Evolutionary conservation across 2,797 vertebrate species (phyloP).

Genomic region (Schizopygopsis pylzovi): DNA sequence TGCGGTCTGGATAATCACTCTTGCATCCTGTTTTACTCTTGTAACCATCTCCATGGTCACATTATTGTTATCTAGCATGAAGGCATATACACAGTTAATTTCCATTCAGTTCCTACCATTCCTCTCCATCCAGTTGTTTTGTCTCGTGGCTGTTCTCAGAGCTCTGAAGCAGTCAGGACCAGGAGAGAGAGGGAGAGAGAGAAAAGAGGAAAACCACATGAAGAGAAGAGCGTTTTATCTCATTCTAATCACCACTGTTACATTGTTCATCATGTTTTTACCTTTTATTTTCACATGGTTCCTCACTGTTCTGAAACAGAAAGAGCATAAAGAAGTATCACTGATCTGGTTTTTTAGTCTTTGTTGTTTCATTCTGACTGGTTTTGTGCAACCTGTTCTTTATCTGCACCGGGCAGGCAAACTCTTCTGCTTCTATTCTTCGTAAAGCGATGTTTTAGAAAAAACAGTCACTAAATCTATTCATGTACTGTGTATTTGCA

Average conservation of each 20-base stretch:
- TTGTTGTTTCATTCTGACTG: background rate
- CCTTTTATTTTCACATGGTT: background rate
- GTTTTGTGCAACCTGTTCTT: slow-evolving; percentile 25
- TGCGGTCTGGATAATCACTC: background rate
- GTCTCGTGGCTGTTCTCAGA: background rate
- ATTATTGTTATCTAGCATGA: too few relatives aligned
- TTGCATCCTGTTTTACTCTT: background rate
- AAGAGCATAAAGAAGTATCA: background rate
- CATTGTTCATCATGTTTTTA: background rate
- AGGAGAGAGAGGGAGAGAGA: background rate
- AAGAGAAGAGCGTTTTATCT: slow-evolving; percentile 48
- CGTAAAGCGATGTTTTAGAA: background rate
- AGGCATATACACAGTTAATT: background rate
- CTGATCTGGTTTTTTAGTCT: background rate
- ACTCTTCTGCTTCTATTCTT: background rate
- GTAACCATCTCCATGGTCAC: too few relatives aligned
- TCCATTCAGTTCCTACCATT: background rate
- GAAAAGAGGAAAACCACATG: background rate
- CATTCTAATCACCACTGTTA: background rate
- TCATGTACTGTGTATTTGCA: background rate
- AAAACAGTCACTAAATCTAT: background rate
- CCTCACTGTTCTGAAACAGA: background rate
- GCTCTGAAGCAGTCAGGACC: background rate
- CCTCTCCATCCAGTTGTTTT: background rate
- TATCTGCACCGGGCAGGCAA: background rate